Percentiles rank a stretch among this genome's conserved stretches.
These are phyloP conservation scores for Aporophyla nigra DNA, from an alignment of 2,888 invertebrate species.

Conservation along the genomic window DNA sequence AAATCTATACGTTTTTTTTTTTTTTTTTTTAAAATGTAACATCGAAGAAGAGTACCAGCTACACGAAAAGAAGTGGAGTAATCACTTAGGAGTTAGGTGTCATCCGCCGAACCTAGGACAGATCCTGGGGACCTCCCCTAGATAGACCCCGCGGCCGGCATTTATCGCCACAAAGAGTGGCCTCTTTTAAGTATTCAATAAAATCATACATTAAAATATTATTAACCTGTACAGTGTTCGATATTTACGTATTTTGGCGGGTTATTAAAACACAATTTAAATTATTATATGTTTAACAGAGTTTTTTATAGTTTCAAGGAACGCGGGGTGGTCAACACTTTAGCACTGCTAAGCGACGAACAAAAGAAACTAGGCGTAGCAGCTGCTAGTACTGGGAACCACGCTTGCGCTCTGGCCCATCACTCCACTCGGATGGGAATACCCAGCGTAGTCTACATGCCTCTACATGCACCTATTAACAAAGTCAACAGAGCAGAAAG, in stretches of 20 bases:
- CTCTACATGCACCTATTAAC: slow-evolving; percentile 96
- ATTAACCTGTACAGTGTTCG: too few species aligned
- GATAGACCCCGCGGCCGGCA: too few species aligned
- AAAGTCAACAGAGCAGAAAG: slow-evolving; percentile 93
- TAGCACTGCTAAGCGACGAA: slow-evolving; percentile 93
- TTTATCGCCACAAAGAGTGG: too few species aligned
- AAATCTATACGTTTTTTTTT: too few species aligned
- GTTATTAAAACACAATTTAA: not conserved
- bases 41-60: too few species aligned
- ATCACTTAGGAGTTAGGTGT: too few species aligned
- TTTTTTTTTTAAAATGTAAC: too few species aligned
- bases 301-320: slow-evolving; percentile 95
- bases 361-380: slow-evolving; percentile 95
- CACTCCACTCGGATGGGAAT: slow-evolving; percentile 93
- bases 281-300: not conserved
- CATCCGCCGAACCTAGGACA: too few species aligned
- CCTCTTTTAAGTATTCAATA: too few species aligned
- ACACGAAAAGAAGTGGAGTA: too few species aligned
- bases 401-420: slow-evolving; percentile 95
- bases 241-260: not conserved
- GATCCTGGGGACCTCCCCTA: too few species aligned
- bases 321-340: slow-evolving; percentile 96
- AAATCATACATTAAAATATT: too few species aligned
- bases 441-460: slow-evolving; percentile 96
- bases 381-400: slow-evolving; percentile 97